A percentile compares a stretch with the other conserved stretches of the same genome.
Evolutionary conservation across 2,113 vertebrate genomes (phyloP).

Genomic region (Damaliscus lunatus): DNA sequence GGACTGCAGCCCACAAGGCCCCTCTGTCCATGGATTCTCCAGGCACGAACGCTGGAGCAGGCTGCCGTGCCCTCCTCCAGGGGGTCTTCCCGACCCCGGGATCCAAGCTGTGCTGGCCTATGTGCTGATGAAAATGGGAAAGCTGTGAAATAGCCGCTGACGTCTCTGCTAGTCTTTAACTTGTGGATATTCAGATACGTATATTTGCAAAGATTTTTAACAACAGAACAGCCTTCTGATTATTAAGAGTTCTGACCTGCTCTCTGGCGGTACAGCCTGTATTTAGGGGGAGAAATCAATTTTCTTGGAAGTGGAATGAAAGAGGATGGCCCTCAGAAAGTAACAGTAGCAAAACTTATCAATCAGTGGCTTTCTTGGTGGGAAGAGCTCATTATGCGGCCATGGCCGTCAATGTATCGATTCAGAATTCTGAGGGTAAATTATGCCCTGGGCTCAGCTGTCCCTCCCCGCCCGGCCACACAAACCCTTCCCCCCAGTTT

Average conservation of each 20-base stretch:
- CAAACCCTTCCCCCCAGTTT: not conserved
- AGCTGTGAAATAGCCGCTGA: not conserved
- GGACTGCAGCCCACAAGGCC: not conserved
- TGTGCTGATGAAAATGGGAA: not conserved
- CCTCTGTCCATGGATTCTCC: not conserved
- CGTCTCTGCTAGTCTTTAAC: not conserved
- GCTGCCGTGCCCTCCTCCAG: not conserved
- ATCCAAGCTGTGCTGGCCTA: fast-evolving
- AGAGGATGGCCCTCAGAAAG: not conserved
- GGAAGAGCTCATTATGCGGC: not conserved
- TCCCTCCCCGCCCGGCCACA: not conserved
- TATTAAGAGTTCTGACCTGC: not conserved
- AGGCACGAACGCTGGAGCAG: not conserved
- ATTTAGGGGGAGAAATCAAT: not conserved
- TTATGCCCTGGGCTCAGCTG: conserved; percentile 41
- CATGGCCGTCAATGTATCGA: conserved; percentile 46
- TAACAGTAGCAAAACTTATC: not conserved
- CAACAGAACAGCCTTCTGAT: not conserved
- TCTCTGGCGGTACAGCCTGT: not conserved
- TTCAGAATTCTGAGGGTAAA: conserved; percentile 38
- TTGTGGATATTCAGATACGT: not conserved
- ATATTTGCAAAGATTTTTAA: not conserved
- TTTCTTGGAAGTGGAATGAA: not conserved
- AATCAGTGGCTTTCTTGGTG: not conserved
- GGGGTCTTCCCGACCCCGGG: not conserved